phyloP scores from a whole-genome alignment of 2,888 invertebrate species.

The Trichopoda pennipes region DNA sequence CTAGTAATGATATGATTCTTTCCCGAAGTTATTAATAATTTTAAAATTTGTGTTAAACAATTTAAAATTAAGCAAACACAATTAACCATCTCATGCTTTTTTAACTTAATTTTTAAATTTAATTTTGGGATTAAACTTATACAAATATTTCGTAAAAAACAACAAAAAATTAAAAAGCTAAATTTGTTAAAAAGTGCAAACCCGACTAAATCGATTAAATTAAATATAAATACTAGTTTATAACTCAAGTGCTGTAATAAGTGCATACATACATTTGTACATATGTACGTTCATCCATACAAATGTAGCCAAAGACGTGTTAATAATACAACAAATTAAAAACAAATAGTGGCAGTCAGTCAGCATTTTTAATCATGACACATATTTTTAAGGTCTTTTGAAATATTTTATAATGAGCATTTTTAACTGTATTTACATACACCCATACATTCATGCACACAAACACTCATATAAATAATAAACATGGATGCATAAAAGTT shows the following conservation, averaged over 20 bases:
- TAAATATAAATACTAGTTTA: too few relatives aligned
- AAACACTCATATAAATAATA: not conserved
- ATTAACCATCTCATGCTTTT: too few relatives aligned
- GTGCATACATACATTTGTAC: not conserved
- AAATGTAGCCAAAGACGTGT: not conserved
- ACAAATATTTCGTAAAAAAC: too few relatives aligned
- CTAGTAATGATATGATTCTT: too few relatives aligned
- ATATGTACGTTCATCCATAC: not conserved
- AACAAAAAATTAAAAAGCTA: too few relatives aligned
- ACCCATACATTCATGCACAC: not conserved
- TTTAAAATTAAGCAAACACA: too few relatives aligned
- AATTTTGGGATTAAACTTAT: too few relatives aligned
- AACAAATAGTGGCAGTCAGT: conserved; percentile 12
- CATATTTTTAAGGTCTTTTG: conserved; percentile 30
- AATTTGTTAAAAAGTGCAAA: too few relatives aligned
- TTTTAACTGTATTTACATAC: not conserved
- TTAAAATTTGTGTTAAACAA: too few relatives aligned
- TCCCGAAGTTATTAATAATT: too few relatives aligned
- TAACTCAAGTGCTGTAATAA: not conserved
- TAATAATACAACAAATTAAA: not conserved
- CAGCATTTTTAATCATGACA: conserved; percentile 40
- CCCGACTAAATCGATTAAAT: not conserved
- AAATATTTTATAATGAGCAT: conserved; percentile 5
- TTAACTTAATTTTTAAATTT: too few relatives aligned
- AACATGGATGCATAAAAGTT: not conserved